phyloP scores from a whole-genome alignment of 2,888 invertebrate genomes.

The Diachrysia chrysitis region DNA sequence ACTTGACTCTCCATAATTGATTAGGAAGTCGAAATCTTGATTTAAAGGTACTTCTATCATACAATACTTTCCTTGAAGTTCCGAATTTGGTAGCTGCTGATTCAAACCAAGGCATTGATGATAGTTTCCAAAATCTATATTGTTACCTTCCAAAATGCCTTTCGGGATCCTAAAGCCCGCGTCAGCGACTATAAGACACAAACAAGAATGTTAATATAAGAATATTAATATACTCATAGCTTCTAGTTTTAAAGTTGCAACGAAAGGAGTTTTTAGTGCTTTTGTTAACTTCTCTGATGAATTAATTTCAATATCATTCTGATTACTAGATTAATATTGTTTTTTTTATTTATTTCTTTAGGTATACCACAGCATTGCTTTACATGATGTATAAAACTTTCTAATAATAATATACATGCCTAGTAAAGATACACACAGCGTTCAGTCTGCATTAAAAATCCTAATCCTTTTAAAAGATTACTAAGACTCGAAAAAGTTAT shows the following conservation, averaged over 20 bases:
- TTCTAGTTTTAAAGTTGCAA: no score
- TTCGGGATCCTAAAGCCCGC: conserved; percentile 67
- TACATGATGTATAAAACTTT: no score
- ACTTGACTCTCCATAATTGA: conserved; percentile 1
- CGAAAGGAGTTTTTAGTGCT: no score
- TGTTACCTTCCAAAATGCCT: conserved; percentile 63
- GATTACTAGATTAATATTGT: not conserved
- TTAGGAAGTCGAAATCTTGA: conserved; percentile 53
- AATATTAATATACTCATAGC: no score
- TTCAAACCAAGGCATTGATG: conserved; percentile 67
- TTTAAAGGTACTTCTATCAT: conserved; percentile 62
- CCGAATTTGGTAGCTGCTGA: conserved; percentile 39
- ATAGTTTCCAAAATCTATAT: conserved; percentile 68
- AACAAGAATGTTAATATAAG: not conserved
- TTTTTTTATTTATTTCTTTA: no score
- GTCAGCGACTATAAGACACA: conserved; percentile 63
- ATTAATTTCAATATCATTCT: not conserved
- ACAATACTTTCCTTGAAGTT: conserved; percentile 72
- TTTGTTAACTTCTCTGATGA: no score
- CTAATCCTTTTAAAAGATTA: no score
- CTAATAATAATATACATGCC: no score
- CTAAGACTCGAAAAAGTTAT: no score
- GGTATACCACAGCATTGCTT: no score
- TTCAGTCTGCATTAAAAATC: no score
- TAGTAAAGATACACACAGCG: no score